A percentile compares a stretch with the other conserved stretches of the same genome.
Conservation (phyloP, 2,113 vertebrate genomes). For the Mesitornis unicolor region DNA sequence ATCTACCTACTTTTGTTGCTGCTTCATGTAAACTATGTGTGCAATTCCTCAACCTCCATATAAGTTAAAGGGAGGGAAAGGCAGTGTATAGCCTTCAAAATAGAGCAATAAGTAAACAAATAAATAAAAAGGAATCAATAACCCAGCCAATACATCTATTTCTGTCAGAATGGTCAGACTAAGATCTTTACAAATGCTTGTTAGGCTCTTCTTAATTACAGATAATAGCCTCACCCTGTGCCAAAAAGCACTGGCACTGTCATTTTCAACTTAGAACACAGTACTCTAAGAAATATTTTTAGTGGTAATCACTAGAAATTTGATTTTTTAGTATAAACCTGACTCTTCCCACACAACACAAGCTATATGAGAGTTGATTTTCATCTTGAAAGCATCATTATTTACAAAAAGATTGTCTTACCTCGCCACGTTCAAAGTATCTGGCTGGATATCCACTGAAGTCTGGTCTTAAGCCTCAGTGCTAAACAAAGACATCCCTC, state of each 20-base stretch:
- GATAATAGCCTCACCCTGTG: slow-evolving; percentile 39
- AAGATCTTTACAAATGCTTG: slow-evolving; percentile 28
- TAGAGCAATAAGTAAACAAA: not conserved
- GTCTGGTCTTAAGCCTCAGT: slow-evolving; percentile 12
- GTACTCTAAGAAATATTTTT: slow-evolving; percentile 42
- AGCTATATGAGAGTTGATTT: slow-evolving; percentile 34
- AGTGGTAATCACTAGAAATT: slow-evolving; percentile 16
- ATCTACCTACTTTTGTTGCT: not conserved
- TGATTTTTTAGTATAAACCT: slow-evolving; percentile 40
- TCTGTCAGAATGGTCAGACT: slow-evolving; percentile 17
- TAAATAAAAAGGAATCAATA: slow-evolving; percentile 16
- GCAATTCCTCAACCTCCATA: not conserved
- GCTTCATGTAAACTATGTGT: not conserved
- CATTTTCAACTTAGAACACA: not conserved
- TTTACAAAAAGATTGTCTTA: slow-evolving; percentile 49
- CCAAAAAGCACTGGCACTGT: slow-evolving; percentile 15
- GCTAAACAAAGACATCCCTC: not conserved
- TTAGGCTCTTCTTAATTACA: slow-evolving; percentile 51
- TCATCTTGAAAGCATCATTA: slow-evolving; percentile 24
- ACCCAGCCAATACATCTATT: not conserved
- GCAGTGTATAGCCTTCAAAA: not conserved
- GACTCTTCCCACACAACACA: not conserved
- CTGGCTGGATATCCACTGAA: not conserved
- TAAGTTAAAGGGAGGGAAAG: not conserved
- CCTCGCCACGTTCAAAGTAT: slow-evolving; percentile 27